Evolutionary conservation across 2,113 vertebrate species (phyloP), one percentile per base, ranked within the genome.

Genomic region (Astur gentilis): DNA sequence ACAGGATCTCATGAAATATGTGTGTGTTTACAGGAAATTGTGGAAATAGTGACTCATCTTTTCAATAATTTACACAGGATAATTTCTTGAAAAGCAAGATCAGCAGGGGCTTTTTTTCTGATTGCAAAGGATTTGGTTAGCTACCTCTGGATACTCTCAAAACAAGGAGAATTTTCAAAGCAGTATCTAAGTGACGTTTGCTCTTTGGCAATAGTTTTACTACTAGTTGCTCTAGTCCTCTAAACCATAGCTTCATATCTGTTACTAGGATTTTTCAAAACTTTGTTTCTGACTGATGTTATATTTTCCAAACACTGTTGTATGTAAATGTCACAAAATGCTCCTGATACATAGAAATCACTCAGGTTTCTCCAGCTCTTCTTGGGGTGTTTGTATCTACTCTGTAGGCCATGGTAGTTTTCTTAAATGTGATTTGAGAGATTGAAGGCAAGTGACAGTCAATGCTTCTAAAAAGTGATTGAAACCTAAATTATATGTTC

Each of bases 41-140:
- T 93, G 70, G 83, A 89, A 96, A 89, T 70, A 83, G 66, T 93
- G 91, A 96, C 55, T 96, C 85, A 92, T 87, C 91, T 90, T 89
- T 90, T 97, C 85, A 95, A 94, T 92, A 94, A 97, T 96, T 97
- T 94, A 97, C 42, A 52, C 70, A 89, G 81, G 83, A 89, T 93
- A 95, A 96, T 92, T 95, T 94, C 64, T 87, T 96, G 76, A 95
- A 93, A 95, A 94, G 65, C 66, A 94, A 79, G 49, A 94, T 85
- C 93, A 95, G 52, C 70, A 62, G 69, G 73, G n/a, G 5, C 64
- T 81, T 71, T 89, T 75, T 61, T 78, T 62, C 73, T 87, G 44
- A 78, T 76, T 76, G 57, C 18, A 79, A 70, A 84, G 50, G 38
- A 57, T 85, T 97, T 87, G 38, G 44, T 82, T 89, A 85, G 31